Conservation (phyloP, 2,888 invertebrate species). For the Helleia helle region DNA sequence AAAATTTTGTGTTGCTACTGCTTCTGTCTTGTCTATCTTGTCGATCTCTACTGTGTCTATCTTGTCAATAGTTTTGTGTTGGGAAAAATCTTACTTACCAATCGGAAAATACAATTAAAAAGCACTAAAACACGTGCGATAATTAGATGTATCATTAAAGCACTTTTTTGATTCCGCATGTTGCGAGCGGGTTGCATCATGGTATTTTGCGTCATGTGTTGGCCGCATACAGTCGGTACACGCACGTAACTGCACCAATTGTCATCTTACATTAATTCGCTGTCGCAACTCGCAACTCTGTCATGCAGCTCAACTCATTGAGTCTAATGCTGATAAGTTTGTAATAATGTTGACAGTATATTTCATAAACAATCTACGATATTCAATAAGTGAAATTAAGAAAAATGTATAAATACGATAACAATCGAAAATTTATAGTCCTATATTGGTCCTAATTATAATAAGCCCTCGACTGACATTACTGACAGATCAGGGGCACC, state of each 20-base stretch:
- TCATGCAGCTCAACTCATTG: not conserved
- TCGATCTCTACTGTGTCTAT: too few species aligned
- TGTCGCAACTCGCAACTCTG: slow-evolving; percentile 4
- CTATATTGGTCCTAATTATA: too few species aligned
- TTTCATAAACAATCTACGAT: too few species aligned
- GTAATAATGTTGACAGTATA: not conserved
- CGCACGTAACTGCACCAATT: not conserved
- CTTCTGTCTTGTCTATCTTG: too few species aligned
- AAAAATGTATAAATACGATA: too few species aligned
- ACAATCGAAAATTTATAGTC: too few species aligned
- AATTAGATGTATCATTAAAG: not conserved
- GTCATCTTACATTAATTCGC: slow-evolving; percentile 7
- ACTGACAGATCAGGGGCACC: too few species aligned
- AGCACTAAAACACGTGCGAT: not conserved
- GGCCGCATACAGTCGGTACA: not conserved
- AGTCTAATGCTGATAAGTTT: not conserved
- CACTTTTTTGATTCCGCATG: not conserved
- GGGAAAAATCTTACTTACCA: too few species aligned
- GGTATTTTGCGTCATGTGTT: not conserved
- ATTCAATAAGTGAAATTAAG: too few species aligned
- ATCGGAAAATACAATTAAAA: not conserved
- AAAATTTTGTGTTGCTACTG: too few species aligned
- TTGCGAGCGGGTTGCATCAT: not conserved
- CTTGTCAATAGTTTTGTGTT: not conserved
- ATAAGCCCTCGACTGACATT: too few species aligned